Conservation (phyloP, 2,113 vertebrate species). For the Scomber scombrus region DNA sequence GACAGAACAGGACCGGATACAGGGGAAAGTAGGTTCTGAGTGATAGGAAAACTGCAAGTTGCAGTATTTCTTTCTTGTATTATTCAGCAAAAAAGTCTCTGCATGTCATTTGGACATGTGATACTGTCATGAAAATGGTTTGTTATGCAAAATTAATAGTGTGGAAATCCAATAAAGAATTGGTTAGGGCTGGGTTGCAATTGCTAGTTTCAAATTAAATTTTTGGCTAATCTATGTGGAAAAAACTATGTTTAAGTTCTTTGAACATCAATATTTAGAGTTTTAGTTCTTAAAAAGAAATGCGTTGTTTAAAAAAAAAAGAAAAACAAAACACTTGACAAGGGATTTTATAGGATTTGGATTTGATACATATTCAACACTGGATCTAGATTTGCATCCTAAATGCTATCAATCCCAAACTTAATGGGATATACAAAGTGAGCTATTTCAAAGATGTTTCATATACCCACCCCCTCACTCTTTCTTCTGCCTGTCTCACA, state of each 20-base stretch:
- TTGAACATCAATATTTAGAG: not conserved
- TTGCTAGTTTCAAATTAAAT: slow-evolving; percentile 1
- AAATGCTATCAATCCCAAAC: slow-evolving; percentile 27
- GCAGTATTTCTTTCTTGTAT: slow-evolving; percentile 30
- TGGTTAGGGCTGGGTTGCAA: not conserved
- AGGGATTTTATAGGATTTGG: not conserved
- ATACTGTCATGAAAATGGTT: slow-evolving; percentile 15
- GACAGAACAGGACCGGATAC: slow-evolving; percentile 47
- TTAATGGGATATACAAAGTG: slow-evolving; percentile 55
- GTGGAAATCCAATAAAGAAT: not conserved
- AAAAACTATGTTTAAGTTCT: not conserved
- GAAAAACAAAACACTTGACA: not conserved
- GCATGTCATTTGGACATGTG: not conserved
- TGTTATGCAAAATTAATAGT: slow-evolving; percentile 17
- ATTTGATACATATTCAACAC: slow-evolving; percentile 1
- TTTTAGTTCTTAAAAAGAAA: not conserved
- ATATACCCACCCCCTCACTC: slow-evolving; percentile 59
- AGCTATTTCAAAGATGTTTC: slow-evolving; percentile 64
- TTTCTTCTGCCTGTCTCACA: slow-evolving; percentile 75
- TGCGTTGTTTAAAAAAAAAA: not conserved
- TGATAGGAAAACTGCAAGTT: slow-evolving; percentile 54
- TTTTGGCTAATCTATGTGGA: not conserved
- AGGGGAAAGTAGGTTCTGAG: slow-evolving; percentile 56
- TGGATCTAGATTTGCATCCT: slow-evolving; percentile 9
- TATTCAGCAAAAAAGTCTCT: slow-evolving; percentile 18